phyloP scores from a whole-genome alignment of 2,113 vertebrate species.

The Tachysurus fulvidraco region DNA sequence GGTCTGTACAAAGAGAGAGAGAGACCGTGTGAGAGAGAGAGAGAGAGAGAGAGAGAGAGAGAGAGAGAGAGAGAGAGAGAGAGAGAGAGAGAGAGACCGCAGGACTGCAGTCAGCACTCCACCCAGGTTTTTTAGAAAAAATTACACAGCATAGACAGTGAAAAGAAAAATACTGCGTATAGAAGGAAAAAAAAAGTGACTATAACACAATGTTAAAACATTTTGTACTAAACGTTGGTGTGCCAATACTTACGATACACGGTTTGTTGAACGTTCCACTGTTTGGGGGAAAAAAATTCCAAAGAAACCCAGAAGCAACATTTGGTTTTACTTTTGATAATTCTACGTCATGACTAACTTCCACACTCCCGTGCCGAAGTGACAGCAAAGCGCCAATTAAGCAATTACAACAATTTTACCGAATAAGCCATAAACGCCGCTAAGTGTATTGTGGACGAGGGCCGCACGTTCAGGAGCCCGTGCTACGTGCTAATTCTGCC shows the following conservation, averaged over 20 bases:
- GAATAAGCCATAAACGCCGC: constrained; percentile 74
- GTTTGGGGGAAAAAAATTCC: neutral
- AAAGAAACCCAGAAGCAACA: constrained; percentile 60
- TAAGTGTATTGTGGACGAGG: constrained; percentile 59
- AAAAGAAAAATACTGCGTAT: neutral
- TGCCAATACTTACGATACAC: neutral
- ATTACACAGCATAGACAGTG: neutral
- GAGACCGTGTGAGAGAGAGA: no score
- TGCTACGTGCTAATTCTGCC: constrained; percentile 61
- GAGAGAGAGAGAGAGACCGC: neutral
- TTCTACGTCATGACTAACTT: constrained; percentile 65
- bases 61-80: no score
- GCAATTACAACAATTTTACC: constrained; percentile 74
- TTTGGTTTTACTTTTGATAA: constrained; percentile 79
- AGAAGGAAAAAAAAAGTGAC: neutral
- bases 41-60: neutral
- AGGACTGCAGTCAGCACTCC: constrained; percentile 14
- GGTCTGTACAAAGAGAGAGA: neutral
- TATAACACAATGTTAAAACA: neutral
- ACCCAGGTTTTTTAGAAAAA: neutral
- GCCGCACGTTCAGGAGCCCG: constrained; percentile 56
- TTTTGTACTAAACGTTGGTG: neutral
- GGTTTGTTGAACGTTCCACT: neutral
- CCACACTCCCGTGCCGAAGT: constrained; percentile 52
- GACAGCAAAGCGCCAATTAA: constrained; percentile 70